Base-by-base conservation (phyloP, 2,113 vertebrate genomes). In the Gadus chalcogrammus region DNA sequence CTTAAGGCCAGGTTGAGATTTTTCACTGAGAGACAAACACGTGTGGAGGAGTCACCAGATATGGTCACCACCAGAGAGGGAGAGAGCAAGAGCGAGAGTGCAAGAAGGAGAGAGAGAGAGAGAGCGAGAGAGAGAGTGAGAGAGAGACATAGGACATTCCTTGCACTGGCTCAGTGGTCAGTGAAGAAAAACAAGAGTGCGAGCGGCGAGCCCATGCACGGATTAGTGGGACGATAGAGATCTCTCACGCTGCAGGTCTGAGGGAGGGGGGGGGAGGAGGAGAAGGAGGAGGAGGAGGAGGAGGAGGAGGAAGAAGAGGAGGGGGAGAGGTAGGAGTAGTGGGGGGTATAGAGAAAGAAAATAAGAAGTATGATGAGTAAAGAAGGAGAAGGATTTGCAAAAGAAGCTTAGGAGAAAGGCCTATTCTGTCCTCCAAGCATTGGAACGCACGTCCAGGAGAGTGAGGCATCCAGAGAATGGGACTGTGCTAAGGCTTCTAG, bases 171-270 rank as follows among this genome's bases (percentile, higher is more conserved):
- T 85, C 74, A 63, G 78, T 74, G 82, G 73, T 87, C 18, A 68
- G 72, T 84, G 75, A 84, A 84, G 82, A 76, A 80, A 85, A 88
- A 87, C 77, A 89, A 87, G 6, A 76, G 68, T 71, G 42, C 28
- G 52, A 62, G 31, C 31, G 4, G 31, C 31, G 6, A 35, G 31
- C 31, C 31, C 31, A 35, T 35, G 31, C 31, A 35, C 5, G 6
- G 31, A 35, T 35, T 35, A 35, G 31, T 5, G 31, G 31, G 31
- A 7, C 31, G 31, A 35, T 35, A 35, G 31, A 35, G 31, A 35
- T 35, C 31, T 35, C 31, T 35, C 31, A 35, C 31, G 42, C 1
- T 11, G 6, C 8, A 18, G 31, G 11, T 1, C n/a, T 38, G 15
- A 16, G 4, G 27, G 55, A 60, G 64, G 48, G 12, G 11, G 53